phyloP scores from a whole-genome alignment of 2,113 vertebrate genomes.

The Hemichromis elongatus region DNA sequence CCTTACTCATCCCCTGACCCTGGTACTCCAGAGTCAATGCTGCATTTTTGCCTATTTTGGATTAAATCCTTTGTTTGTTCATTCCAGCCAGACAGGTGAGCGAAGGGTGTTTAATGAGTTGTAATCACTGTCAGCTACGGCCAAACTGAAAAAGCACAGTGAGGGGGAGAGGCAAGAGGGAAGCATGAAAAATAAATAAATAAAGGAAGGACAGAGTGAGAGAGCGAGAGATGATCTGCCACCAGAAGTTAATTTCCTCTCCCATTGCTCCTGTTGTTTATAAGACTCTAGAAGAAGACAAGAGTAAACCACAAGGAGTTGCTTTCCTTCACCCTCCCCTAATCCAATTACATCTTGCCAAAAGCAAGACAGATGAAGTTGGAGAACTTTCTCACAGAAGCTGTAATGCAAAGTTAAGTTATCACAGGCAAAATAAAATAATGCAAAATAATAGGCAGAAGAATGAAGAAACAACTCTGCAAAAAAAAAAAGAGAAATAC shows the following conservation, averaged over 20 bases:
- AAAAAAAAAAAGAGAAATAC: neutral
- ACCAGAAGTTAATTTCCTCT: neutral
- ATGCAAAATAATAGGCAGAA: neutral
- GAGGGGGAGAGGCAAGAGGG: neutral
- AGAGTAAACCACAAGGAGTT: neutral
- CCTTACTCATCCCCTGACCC: neutral
- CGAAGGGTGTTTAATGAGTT: constrained; percentile 49
- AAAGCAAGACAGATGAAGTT: neutral
- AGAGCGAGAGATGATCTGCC: neutral
- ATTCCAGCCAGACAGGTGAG: neutral
- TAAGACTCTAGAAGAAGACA: neutral
- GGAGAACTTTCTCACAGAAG: neutral
- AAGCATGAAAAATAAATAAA: neutral
- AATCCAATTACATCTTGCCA: constrained; percentile 23
- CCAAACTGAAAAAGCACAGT: neutral
- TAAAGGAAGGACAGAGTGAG: neutral
- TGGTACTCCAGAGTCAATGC: neutral
- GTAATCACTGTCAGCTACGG: constrained; percentile 18
- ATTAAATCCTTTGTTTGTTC: constrained; percentile 17
- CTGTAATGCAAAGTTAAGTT: neutral
- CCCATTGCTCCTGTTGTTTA: neutral
- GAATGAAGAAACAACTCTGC: neutral
- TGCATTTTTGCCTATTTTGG: neutral
- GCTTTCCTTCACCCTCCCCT: neutral
- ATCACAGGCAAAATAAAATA: no score